These are phyloP conservation scores for Antennarius striatus DNA, from an alignment of 2,113 vertebrate species.

Conservation along the genomic window DNA sequence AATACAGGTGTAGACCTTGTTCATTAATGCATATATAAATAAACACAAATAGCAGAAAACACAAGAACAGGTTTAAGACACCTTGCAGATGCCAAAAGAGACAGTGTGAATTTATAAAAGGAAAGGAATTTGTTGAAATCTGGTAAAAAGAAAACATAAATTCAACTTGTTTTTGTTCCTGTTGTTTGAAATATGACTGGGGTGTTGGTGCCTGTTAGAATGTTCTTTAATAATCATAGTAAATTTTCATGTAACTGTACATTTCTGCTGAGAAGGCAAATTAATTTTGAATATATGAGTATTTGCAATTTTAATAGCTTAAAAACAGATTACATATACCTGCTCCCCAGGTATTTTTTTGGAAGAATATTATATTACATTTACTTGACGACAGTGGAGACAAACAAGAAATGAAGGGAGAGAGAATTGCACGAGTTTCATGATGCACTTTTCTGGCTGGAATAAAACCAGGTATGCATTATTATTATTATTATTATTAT, in stretches of 20 bases:
- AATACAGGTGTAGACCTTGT: not conserved
- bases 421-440: not conserved
- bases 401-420: not conserved
- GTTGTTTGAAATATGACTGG: no score
- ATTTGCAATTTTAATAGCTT: no score
- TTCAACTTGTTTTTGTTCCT: no score
- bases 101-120: not conserved
- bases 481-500: not conserved
- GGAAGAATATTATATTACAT: not conserved
- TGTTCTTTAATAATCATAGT: no score
- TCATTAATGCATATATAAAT: constrained; percentile 10
- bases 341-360: not conserved
- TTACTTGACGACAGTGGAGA: not conserved
- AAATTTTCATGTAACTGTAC: no score
- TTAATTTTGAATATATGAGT: no score
- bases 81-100: constrained; percentile 3
- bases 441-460: not conserved
- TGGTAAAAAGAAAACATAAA: no score
- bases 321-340: no score
- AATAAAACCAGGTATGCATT: not conserved
- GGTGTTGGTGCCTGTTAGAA: no score
- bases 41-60: constrained; percentile 1
- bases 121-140: no score
- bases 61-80: constrained; percentile 8
- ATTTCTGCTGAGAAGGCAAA: no score